Conservation (phyloP, 2,113 vertebrate genomes). For the Callionymus lyra region DNA sequence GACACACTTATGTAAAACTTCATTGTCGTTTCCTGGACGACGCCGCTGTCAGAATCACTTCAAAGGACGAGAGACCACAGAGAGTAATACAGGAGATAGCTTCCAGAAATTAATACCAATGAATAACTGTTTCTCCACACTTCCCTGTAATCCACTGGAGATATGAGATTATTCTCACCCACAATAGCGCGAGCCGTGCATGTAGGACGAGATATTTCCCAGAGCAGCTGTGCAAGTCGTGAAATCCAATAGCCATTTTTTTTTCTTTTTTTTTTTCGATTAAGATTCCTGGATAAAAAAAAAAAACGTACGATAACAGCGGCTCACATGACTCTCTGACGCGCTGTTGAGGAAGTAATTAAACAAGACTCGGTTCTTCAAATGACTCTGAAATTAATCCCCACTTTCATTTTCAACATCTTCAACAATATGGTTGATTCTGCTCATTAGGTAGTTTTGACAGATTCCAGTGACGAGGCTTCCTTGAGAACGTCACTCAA, state of each 20-base stretch:
- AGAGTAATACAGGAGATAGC: conserved; percentile 1
- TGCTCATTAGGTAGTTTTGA: too few species aligned
- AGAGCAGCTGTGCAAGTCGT: conserved; percentile 18
- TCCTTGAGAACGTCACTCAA: too few species aligned
- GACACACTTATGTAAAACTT: conserved; percentile 34
- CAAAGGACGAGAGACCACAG: conserved; percentile 22
- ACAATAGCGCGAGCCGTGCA: conserved; percentile 31
- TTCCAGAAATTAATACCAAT: conserved; percentile 26
- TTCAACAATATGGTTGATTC: too few species aligned
- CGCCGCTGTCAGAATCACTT: conserved; percentile 30
- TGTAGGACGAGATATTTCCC: conserved; percentile 41
- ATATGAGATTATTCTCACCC: conserved; percentile 46
- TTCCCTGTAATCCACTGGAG: conserved; percentile 42
- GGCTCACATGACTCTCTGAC: conserved; percentile 4
- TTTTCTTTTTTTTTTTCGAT: conserved; percentile 1
- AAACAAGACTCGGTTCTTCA: not conserved
- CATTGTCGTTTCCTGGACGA: conserved; percentile 46
- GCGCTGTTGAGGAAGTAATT: not conserved
- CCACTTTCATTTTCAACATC: not conserved
- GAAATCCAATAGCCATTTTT: conserved; percentile 9
- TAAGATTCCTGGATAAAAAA: conserved; percentile 6
- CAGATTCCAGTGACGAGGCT: too few species aligned
- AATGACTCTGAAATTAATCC: not conserved
- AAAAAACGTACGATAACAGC: conserved; percentile 5
- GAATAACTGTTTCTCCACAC: conserved; percentile 23